Conservation (phyloP, 2,888 invertebrate genomes). For the Clistopyga incitator region DNA sequence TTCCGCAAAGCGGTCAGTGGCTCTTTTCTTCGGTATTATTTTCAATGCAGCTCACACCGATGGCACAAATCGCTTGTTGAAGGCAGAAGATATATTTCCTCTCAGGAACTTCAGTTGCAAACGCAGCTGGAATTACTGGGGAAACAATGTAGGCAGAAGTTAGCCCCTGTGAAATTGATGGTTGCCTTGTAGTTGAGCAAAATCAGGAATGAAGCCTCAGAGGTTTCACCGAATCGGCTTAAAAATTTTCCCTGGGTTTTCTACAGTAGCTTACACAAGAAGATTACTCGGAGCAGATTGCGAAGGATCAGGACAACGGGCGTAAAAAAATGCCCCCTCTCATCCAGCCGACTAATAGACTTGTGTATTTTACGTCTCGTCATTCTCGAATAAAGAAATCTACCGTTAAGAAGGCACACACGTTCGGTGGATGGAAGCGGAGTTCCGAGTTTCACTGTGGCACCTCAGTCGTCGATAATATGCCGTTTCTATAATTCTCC, state of each 20-base stretch:
- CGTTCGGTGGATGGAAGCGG: conserved; percentile 25
- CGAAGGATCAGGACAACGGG: conserved; percentile 13
- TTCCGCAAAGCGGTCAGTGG: conserved; percentile 9
- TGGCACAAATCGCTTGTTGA: neutral
- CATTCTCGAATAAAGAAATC: conserved; percentile 65
- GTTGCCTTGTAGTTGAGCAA: neutral
- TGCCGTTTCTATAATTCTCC: conserved; percentile 62
- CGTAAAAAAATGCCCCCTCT: conserved; percentile 24
- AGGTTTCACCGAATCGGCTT: neutral
- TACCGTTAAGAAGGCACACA: conserved; percentile 66
- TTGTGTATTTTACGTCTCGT: conserved; percentile 62
- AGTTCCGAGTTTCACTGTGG: conserved; percentile 48
- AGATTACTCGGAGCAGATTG: neutral
- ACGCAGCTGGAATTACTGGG: no score
- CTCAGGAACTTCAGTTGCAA: no score
- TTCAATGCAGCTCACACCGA: no score
- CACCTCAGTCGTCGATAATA: conserved; percentile 54
- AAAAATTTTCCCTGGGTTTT: neutral
- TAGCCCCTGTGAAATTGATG: neutral
- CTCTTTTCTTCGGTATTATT: conserved; percentile 8
- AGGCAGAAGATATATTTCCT: neutral
- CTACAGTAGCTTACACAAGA: neutral
- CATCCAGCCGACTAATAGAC: conserved; percentile 53
- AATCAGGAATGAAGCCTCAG: conserved; percentile 1
- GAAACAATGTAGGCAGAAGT: neutral